phyloP scores from a whole-genome alignment of 2,113 vertebrate species.

The Neodontobutis hainanensis region DNA sequence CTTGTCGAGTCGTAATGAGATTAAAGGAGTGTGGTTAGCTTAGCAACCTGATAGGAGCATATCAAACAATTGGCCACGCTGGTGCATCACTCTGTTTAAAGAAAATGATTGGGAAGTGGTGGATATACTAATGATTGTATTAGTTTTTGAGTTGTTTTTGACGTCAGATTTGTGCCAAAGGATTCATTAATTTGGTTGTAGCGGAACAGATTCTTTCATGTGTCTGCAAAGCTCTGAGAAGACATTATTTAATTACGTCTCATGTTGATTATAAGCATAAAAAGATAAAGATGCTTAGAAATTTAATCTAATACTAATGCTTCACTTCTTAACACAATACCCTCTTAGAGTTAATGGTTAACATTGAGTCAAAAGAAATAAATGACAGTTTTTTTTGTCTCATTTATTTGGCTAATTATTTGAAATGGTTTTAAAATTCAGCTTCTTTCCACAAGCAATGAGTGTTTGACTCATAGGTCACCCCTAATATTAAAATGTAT shows the following conservation, averaged over 20 bases:
- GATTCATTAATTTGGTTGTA: conserved; percentile 65
- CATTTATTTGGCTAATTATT: no score
- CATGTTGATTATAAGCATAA: conserved; percentile 58
- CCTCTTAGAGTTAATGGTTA: not conserved
- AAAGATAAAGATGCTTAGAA: conserved; percentile 33
- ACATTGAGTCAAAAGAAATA: conserved; percentile 23
- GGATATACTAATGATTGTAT: conserved; percentile 41
- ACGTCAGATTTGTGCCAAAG: conserved; percentile 40
- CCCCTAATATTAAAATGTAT: no score
- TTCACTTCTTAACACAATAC: conserved; percentile 1
- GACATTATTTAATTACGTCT: conserved; percentile 38
- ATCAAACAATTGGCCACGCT: conserved; percentile 66
- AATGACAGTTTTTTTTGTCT: not conserved
- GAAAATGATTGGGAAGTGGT: conserved; percentile 55
- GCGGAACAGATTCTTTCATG: conserved; percentile 36
- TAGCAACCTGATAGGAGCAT: conserved; percentile 59
- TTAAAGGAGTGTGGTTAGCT: conserved; percentile 70
- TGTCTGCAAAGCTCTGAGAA: conserved; percentile 20
- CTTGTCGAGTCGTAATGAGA: conserved; percentile 70
- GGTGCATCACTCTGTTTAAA: conserved; percentile 59
- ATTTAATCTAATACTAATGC: conserved; percentile 36
- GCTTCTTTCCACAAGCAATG: no score
- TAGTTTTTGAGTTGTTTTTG: conserved; percentile 43
- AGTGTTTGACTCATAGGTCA: no score
- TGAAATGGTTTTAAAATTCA: no score